Conservation (phyloP, 2,888 invertebrate species). For the Phyllotreta cruciferae region DNA sequence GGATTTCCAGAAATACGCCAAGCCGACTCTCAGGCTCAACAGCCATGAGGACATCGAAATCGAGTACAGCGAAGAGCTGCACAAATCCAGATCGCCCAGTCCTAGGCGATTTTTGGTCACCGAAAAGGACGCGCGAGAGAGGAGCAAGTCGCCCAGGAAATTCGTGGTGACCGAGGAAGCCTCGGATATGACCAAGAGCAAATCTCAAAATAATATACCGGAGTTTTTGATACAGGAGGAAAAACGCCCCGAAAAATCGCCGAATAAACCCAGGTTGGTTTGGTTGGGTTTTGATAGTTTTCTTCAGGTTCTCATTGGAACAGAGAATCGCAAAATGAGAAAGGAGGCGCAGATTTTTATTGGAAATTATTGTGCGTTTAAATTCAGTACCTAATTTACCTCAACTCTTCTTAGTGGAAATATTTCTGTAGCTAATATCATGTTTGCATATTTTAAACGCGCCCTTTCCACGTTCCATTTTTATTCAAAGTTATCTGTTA, state of each 20-base stretch:
- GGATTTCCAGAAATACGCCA: constrained; percentile 26
- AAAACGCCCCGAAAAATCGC: constrained; percentile 31
- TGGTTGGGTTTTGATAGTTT: neutral
- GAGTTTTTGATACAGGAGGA: constrained; percentile 44
- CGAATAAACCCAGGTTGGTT: constrained; percentile 35
- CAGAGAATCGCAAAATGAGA: neutral
- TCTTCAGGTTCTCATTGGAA: neutral
- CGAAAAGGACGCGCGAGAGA: constrained; percentile 40
- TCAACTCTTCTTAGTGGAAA: no score
- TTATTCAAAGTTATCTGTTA: no score
- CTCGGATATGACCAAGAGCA: constrained; percentile 34
- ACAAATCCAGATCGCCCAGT: constrained; percentile 41
- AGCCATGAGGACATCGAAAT: constrained; percentile 47
- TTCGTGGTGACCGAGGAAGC: constrained; percentile 44
- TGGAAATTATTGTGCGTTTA: neutral
- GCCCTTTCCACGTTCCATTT: no score
- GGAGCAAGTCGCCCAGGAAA: constrained; percentile 36
- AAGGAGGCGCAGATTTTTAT: no score
- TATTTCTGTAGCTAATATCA: no score
- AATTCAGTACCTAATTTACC: no score
- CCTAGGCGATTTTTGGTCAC: constrained; percentile 45
- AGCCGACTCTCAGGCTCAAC: constrained; percentile 42
- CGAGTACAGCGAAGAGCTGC: constrained; percentile 38
- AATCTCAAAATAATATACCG: constrained; percentile 40
- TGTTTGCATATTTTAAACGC: no score